phyloP scores from a whole-genome alignment of 2,797 vertebrate genomes.

The Gobionotothen gibberifrons region DNA sequence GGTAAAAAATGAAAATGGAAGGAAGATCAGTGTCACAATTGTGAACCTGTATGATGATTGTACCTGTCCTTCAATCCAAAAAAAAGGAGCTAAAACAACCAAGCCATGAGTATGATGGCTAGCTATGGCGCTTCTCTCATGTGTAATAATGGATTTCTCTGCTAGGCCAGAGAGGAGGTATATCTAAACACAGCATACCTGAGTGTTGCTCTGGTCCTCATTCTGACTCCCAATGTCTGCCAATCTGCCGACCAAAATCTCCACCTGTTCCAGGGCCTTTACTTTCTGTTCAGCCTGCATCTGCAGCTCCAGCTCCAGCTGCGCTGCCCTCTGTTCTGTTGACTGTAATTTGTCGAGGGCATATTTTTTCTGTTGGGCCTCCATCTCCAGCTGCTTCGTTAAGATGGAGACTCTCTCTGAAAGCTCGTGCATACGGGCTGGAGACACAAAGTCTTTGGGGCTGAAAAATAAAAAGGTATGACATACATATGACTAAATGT shows the following conservation, averaged over 20 bases:
- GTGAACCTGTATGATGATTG: too few species aligned
- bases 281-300: slow-evolving; percentile 62
- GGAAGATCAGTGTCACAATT: too few species aligned
- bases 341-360: slow-evolving; percentile 45
- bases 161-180: background rate
- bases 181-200: slow-evolving; percentile 26
- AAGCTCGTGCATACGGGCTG: slow-evolving; percentile 47
- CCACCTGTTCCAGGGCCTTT: slow-evolving; percentile 42
- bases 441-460: slow-evolving; percentile 45
- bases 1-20: too few species aligned
- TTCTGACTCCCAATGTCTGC: slow-evolving; percentile 62
- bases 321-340: slow-evolving; percentile 49
- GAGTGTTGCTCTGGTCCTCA: slow-evolving; percentile 32
- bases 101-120: background rate
- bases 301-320: slow-evolving; percentile 57
- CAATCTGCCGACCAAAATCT: slow-evolving; percentile 51
- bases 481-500: background rate
- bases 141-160: background rate
- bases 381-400: slow-evolving; percentile 68
- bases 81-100: background rate
- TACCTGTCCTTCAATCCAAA: too few species aligned
- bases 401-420: slow-evolving; percentile 67
- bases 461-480: slow-evolving; percentile 24
- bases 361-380: slow-evolving; percentile 62
- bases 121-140: background rate